Conservation (phyloP, 2,888 invertebrate genomes). For the Drosophila fungiperda region DNA sequence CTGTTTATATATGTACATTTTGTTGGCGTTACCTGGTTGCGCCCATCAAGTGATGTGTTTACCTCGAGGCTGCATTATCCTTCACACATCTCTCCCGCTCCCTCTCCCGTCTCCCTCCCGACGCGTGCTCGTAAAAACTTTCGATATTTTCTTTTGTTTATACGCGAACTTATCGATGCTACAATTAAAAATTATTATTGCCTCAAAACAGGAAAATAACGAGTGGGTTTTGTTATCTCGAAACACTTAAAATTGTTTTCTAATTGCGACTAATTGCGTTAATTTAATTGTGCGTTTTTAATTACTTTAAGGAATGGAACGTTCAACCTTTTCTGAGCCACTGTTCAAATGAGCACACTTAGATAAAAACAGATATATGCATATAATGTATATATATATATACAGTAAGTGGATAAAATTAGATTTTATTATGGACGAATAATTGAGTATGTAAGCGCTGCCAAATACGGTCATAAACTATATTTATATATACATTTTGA, state of each 20-base stretch:
- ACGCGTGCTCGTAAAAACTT: slow-evolving; percentile 70
- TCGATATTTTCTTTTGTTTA: slow-evolving; percentile 4
- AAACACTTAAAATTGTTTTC: slow-evolving; percentile 33
- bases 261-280: slow-evolving; percentile 71
- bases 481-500: no score
- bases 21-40: slow-evolving; percentile 47
- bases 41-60: slow-evolving; percentile 40
- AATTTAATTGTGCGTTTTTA: slow-evolving; percentile 51
- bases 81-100: slow-evolving; percentile 28
- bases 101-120: slow-evolving; percentile 9
- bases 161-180: slow-evolving; percentile 22
- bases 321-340: slow-evolving; percentile 13
- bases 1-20: not conserved
- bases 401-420: not conserved
- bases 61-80: slow-evolving; percentile 6
- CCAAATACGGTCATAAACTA: not conserved
- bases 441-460: not conserved
- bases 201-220: not conserved
- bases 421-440: not conserved
- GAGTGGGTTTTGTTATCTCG: not conserved
- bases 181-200: slow-evolving; percentile 60
- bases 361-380: not conserved
- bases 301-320: slow-evolving; percentile 21
- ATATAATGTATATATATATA: not conserved
- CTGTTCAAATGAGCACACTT: slow-evolving; percentile 2